phyloP scores from a whole-genome alignment of 1,140 invertebrate species.

The Agrypnia vestita region DNA sequence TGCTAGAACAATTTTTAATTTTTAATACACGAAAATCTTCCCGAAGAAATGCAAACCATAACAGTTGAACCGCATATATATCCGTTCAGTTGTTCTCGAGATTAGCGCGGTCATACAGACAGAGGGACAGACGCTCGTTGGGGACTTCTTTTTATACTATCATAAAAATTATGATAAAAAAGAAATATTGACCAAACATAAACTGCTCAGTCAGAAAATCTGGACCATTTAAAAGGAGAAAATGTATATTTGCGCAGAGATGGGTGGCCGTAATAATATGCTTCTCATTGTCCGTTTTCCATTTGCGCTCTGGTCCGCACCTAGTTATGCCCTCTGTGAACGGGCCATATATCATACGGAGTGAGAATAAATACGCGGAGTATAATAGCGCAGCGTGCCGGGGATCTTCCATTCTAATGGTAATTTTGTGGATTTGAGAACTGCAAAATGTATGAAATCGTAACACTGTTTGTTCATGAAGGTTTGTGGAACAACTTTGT shows the following conservation, averaged over 20 bases:
- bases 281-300: slow-evolving; percentile 14
- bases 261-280: neutral
- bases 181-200: too few relatives aligned
- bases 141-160: too few relatives aligned
- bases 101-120: too few relatives aligned
- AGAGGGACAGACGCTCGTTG: too few relatives aligned
- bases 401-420: slow-evolving; percentile 58
- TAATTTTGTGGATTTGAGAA: slow-evolving; percentile 59
- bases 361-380: slow-evolving; percentile 49
- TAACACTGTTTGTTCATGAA: slow-evolving; percentile 26
- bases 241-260: too few relatives aligned
- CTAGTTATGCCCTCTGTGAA: slow-evolving; percentile 1
- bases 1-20: too few relatives aligned
- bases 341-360: slow-evolving; percentile 48
- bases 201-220: neutral
- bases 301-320: neutral
- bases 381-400: slow-evolving; percentile 42
- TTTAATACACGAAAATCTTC: too few relatives aligned
- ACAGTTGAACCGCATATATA: too few relatives aligned
- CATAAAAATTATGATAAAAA: too few relatives aligned
- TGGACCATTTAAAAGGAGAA: neutral
- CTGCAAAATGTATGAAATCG: slow-evolving; percentile 56
- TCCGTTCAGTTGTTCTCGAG: too few relatives aligned
- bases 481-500: slow-evolving; percentile 11
- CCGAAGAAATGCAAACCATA: too few relatives aligned